Conservation (phyloP, 2,797 vertebrate species). For the Sebastes flavidus region DNA sequence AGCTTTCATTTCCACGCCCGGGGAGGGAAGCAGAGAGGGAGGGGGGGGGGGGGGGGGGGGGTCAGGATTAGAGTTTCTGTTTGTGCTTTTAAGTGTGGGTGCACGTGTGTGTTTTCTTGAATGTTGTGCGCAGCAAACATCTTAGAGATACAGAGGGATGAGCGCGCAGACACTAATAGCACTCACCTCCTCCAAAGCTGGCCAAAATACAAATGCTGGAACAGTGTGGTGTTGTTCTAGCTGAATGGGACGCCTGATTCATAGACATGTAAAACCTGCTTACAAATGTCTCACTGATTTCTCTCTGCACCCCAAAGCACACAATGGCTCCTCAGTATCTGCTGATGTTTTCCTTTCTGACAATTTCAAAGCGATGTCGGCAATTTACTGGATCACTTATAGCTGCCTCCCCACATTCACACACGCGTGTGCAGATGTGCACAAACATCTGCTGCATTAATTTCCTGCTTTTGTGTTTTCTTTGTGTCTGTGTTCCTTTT, state of each 20-base stretch:
- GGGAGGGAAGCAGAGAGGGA: conserved; percentile 44
- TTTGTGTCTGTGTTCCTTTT: conserved; percentile 9
- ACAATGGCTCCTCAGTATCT: conserved; percentile 5
- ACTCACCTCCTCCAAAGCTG: conserved; percentile 66
- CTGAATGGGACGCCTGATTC: conserved; percentile 48
- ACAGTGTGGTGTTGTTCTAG: conserved; percentile 30
- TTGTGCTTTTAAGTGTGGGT: conserved; percentile 52
- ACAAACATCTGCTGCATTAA: conserved; percentile 33
- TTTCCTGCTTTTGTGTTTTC: conserved; percentile 29
- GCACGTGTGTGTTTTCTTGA: conserved; percentile 47
- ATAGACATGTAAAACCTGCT: conserved; percentile 21
- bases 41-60: not conserved
- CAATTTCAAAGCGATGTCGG: conserved; percentile 19
- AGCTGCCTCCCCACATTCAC: conserved; percentile 16
- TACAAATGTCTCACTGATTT: conserved; percentile 7
- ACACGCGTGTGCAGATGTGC: not conserved
- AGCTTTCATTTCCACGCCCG: conserved; percentile 71
- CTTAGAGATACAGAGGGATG: conserved; percentile 56
- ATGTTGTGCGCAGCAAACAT: conserved; percentile 58
- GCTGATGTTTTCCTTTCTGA: conserved; percentile 11
- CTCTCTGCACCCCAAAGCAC: not conserved
- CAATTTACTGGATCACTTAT: conserved; percentile 28
- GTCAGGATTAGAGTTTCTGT: conserved; percentile 69
- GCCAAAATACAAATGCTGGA: conserved; percentile 60
- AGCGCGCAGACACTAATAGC: conserved; percentile 57